Evolutionary conservation across 2,113 vertebrate species (phyloP).

Genomic region (Phasianus colchicus): DNA sequence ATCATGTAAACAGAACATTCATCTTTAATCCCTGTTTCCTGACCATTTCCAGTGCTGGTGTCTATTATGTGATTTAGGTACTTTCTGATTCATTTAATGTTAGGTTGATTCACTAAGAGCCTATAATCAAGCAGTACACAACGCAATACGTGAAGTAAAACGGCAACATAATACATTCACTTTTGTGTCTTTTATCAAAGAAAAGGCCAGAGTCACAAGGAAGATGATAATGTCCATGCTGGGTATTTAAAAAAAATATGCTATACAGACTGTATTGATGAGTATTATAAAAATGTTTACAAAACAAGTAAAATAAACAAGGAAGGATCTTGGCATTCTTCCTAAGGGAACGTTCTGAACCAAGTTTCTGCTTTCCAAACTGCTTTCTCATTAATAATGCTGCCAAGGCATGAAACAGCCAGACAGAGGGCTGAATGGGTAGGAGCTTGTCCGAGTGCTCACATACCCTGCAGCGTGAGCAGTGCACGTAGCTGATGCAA

Average conservation of each 20-base stretch:
- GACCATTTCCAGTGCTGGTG: background rate
- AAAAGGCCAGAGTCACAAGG: background rate
- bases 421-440: background rate
- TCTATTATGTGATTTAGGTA: background rate
- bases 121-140: background rate
- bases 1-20: conserved; percentile 19
- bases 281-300: conserved; percentile 37
- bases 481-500: background rate
- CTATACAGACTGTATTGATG: conserved; percentile 32
- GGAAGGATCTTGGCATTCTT: conserved; percentile 42
- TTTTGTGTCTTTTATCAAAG: background rate
- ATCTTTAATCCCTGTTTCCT: conserved; percentile 36
- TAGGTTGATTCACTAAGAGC: background rate
- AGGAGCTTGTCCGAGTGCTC: rapidly evolving
- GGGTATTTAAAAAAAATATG: background rate
- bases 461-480: background rate
- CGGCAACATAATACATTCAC: background rate
- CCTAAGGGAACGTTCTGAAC: conserved; percentile 27
- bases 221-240: background rate
- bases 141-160: background rate
- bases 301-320: conserved; percentile 41
- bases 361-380: conserved; percentile 42
- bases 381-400: conserved; percentile 31
- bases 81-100: background rate
- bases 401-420: conserved; percentile 22